Evolutionary conservation across 2,888 invertebrate species (phyloP).

Genomic region (Epirrhoe alternata): DNA sequence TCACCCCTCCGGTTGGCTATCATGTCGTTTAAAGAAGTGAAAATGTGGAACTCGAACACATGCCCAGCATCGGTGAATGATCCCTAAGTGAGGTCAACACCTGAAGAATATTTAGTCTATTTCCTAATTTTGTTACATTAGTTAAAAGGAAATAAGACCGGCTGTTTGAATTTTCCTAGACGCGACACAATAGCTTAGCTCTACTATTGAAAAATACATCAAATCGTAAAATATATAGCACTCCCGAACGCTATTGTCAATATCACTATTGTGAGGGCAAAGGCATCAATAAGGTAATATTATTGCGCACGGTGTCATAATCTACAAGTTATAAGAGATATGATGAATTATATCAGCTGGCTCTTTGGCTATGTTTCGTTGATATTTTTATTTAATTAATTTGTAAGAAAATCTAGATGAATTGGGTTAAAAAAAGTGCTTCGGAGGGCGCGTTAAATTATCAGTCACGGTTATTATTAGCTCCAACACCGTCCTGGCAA

Average conservation of each 20-base stretch:
- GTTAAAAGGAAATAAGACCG: not conserved
- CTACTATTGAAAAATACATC: conserved; percentile 63
- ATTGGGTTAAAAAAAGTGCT: no score
- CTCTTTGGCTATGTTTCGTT: not conserved
- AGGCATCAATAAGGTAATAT: conserved; percentile 49
- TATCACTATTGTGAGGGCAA: conserved; percentile 46
- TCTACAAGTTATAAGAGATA: conserved; percentile 31
- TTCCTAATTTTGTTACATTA: not conserved
- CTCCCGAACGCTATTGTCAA: conserved; percentile 49
- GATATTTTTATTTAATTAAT: not conserved
- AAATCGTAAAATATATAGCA: conserved; percentile 51
- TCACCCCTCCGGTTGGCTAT: no score
- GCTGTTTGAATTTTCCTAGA: conserved; percentile 15
- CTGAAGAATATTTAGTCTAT: not conserved
- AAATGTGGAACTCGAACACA: no score
- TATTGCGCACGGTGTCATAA: conserved; percentile 29
- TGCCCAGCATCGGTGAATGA: no score
- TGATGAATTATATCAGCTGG: not conserved
- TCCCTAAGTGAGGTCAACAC: no score
- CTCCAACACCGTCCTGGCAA: no score
- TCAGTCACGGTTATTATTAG: no score
- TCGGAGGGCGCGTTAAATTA: no score
- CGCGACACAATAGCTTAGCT: conserved; percentile 49
- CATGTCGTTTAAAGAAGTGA: no score
- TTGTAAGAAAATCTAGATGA: no score